Base-by-base conservation (phyloP, 2,888 invertebrate genomes). In the Laothoe populi region DNA sequence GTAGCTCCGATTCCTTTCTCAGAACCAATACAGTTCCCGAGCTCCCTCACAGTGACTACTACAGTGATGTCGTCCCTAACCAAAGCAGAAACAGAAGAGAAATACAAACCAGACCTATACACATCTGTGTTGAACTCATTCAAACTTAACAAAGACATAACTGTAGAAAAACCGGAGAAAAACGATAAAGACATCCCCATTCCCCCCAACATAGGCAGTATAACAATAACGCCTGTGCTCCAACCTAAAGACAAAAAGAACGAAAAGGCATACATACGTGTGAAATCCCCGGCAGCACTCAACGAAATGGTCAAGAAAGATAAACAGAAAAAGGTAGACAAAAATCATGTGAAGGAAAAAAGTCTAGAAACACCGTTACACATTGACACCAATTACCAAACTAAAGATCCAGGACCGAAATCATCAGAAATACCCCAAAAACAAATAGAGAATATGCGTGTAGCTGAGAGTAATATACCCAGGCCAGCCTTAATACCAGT, bases 161-260 rank as follows among this genome's bases (percentile, higher is more conserved):
- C 80, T 0, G 77, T 85, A 4, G 91, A 91, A 58, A 85, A 84
- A 66, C 70, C 79, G 0, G 86, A 86, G 0, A 82, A 82, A 16
- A 81, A 76, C 68, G 84, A 86, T 48, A 69, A 66, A 0, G 77
- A 91, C 10, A 60, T 81, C 23, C 89, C 90, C 74, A 79, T 88
- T 72, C 88, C 90, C 11, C 83, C 87, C 0, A 91, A 88, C 66
- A 88, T 91, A 44, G 91, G 92, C 73, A 88, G 90, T 66, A 88
- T 93, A 64, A 93, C 93, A 0, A 93, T 93, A 59, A 92, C 93
- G 0, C 87, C 93, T 0, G 91, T 93, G 2, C 73, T 76, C 21
- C 66, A 79, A 70, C 35, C 63, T 0, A 83, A 86, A 60, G 83
- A 86, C 5, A 87, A 86, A 63, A 81, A 83, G 24, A 78, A 79